Conservation (phyloP, 2,888 invertebrate genomes). For the Aleiodes leptofemur region DNA sequence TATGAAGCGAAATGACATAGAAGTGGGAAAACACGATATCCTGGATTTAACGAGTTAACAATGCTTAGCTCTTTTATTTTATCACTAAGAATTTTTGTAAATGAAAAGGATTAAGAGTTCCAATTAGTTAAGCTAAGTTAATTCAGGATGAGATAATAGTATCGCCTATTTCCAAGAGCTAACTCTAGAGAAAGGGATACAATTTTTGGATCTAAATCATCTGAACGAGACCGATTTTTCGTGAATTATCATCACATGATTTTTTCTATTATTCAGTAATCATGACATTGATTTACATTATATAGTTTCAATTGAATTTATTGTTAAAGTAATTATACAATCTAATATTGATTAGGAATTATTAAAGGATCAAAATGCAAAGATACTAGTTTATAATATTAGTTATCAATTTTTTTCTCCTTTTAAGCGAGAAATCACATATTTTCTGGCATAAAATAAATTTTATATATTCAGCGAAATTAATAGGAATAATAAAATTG, state of each 20-base stretch:
- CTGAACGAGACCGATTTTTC: constrained; percentile 70
- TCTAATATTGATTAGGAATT: too few species aligned
- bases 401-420: constrained; percentile 28
- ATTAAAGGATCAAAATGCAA: too few species aligned
- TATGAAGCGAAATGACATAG: too few species aligned
- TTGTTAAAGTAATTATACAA: constrained; percentile 21
- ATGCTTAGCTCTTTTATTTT: too few species aligned
- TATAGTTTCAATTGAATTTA: constrained; percentile 40
- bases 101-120: too few species aligned
- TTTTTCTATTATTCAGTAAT: constrained; percentile 23
- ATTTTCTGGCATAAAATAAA: constrained; percentile 66
- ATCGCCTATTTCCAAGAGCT: constrained; percentile 70
- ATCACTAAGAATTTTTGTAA: too few species aligned
- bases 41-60: too few species aligned
- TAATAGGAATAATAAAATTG: neutral
- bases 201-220: constrained; percentile 71
- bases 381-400: neutral
- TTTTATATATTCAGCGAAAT: constrained; percentile 61
- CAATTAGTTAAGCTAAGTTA: too few species aligned
- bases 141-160: constrained; percentile 66
- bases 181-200: constrained; percentile 71
- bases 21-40: too few species aligned
- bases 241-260: constrained; percentile 51
- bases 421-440: constrained; percentile 47
- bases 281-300: constrained; percentile 22